Base-by-base conservation (phyloP, 2,888 invertebrate genomes). In the Lasioglossum marginatum region DNA sequence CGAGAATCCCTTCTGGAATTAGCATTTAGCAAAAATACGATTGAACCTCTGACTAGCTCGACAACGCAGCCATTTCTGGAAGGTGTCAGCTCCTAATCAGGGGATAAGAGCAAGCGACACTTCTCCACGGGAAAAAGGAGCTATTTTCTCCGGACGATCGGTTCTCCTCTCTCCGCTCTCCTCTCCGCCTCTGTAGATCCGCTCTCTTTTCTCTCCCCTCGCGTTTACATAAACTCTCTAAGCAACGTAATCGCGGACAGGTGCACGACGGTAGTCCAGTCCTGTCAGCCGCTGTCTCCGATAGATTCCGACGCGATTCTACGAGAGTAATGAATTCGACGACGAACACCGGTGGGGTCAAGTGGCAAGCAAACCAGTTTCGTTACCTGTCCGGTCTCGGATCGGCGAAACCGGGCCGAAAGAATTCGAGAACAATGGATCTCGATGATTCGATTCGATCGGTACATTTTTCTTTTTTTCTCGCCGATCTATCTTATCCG, bases 171-270 rank as follows among this genome's bases (percentile, higher is more conserved):
- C 48, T 23, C 52, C 23, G 23, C 48, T 19, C 48, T 52, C 23
- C 37, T 34, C 68, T 37, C 68, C 37, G 23, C 23, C 1, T 8
- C n/a, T 31, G 0, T 31, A 10, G 40, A 19, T 0, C 8, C 10
- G 27, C 60, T 19, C 19, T 83, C 88, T 83, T 80, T 81, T 83
- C 81, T 68, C 83, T 72, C 70, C 14, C 70, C 45, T 60, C 37
- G 60, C 79, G 79, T 80, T 85, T 77, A 77, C 85, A 77, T 79
- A 85, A 80, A 85, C 71, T 43, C 80, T n/a, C 27, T n/a, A 72
- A 66, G 37, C 73, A 84, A 73, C 73, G 74, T 60, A 79, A 83
- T 79, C 76, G 68, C 10, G 68, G 83, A 73, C 83, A 79, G 79
- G 79, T 79, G 85, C 52, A n/a, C 68, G 63, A 52, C 68, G 68